These are phyloP conservation scores for Notiomystis cincta DNA, from an alignment of 2,113 vertebrate genomes.

Conservation along the genomic window DNA sequence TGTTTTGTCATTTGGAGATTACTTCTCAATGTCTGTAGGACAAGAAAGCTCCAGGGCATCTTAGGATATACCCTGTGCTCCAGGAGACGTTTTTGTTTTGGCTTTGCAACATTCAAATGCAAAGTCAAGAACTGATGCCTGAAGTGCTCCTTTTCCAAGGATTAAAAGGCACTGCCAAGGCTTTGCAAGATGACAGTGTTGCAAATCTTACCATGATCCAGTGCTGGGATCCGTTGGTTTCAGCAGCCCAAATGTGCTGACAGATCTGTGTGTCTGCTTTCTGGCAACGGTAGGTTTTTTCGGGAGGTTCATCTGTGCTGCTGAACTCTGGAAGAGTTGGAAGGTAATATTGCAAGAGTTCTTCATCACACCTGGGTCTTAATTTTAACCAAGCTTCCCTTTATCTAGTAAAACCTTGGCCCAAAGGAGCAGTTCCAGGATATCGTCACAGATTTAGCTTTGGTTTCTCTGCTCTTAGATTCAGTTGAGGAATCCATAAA, in stretches of 20 bases:
- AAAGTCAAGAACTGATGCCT: neutral
- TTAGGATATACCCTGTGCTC: constrained; percentile 27
- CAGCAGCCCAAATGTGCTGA: neutral
- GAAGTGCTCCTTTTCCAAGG: constrained; percentile 10
- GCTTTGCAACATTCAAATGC: neutral
- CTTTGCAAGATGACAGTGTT: constrained; percentile 17
- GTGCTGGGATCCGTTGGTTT: neutral
- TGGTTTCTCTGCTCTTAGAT: neutral
- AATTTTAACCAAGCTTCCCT: neutral
- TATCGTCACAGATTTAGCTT: neutral
- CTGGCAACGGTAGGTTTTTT: neutral
- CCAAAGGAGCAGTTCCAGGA: neutral
- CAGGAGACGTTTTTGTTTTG: constrained; percentile 1
- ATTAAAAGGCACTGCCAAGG: constrained; percentile 28
- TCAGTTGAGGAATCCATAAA: neutral
- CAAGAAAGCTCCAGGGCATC: neutral
- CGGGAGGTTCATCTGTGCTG: neutral
- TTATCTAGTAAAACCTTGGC: neutral
- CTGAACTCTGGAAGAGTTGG: neutral
- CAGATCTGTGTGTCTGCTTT: neutral
- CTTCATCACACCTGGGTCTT: neutral
- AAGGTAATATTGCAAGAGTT: neutral
- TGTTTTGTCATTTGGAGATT: constrained; percentile 32
- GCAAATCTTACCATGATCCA: constrained; percentile 23
- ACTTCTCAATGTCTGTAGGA: constrained; percentile 1